Evolutionary conservation across 2,888 invertebrate species (phyloP), one percentile per base, ranked within the genome.

Genomic region (Flexamia atlantica): DNA sequence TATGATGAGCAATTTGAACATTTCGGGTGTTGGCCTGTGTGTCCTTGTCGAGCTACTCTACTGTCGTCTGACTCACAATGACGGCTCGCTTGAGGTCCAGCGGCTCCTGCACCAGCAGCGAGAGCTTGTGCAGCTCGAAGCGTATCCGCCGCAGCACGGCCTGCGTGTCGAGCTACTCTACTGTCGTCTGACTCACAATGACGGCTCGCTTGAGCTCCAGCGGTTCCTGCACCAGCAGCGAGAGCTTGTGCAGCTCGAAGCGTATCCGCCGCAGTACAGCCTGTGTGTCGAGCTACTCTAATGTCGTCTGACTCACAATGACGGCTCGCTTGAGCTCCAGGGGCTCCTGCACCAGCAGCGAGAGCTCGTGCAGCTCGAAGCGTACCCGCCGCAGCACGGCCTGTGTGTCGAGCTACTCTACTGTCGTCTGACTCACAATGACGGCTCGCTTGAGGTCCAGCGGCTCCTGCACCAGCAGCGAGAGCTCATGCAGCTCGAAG

Each of bases 301-400:
- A 7, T 12, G 28, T 76, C 40, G 28, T 14, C 25, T n/a, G 28
- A 83, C 90, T 88, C 57, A 91, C 91, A 83, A 90, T 91, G 42
- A 93, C 90, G 53, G 90, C 90, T 30, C 90, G 90, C 88, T 93
- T 93, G 32, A 94, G 88, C 84, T 94, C 89, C 89, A 93, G 90
- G 0, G 96, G 95, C 87, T 97, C 95, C 89, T 96, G 96, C 64
- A 97, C 93, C 86, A 94, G 93, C 0, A 94, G 94, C 5, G 96
- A 95, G 89, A 96, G 94, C 86, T 95, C 93, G 88, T 95, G 95
- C 80, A 98, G 92, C 88, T 98, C 97, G 74, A 94, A 94, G 89
- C 96, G 94, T 86, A 98, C 95, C 88, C 93, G 93, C 87, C 94
- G 94, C 46, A 97, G 89, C 0, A 94, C 91, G 84, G 92, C 93